Percentiles rank a stretch among this genome's conserved stretches.
phyloP scores from a whole-genome alignment of 1,140 invertebrate genomes.

The Holotrichia oblita region DNA sequence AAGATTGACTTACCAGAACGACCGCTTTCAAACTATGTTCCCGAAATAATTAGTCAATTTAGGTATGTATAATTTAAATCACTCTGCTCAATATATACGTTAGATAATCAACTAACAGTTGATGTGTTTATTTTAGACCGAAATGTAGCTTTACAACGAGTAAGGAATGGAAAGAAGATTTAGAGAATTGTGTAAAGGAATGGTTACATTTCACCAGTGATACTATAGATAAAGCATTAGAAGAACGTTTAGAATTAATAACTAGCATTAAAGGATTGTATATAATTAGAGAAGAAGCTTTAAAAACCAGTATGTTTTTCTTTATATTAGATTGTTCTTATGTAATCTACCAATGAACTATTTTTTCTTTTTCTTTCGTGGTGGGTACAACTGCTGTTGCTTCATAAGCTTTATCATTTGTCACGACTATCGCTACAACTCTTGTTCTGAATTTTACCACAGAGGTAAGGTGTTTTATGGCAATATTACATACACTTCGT shows the following conservation, averaged over 20 bases:
- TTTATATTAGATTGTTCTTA: not conserved
- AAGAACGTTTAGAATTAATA: constrained; percentile 62
- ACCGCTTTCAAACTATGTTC: constrained; percentile 62
- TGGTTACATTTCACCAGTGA: constrained; percentile 63
- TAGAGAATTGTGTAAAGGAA: constrained; percentile 43
- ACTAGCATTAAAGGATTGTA: constrained; percentile 66
- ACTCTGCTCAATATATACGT: too few species aligned
- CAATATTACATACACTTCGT: too few species aligned
- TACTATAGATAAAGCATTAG: constrained; percentile 60
- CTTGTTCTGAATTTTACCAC: too few species aligned
- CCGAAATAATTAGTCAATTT: constrained; percentile 63
- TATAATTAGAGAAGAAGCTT: constrained; percentile 65
- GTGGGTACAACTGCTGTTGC: too few species aligned
- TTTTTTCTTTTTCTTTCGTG: too few species aligned
- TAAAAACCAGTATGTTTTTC: constrained; percentile 58
- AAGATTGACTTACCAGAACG: constrained; percentile 63
- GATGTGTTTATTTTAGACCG: constrained; percentile 51
- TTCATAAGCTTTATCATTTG: too few species aligned
- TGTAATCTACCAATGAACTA: not conserved
- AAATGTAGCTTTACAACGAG: constrained; percentile 47
- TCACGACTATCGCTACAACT: too few species aligned
- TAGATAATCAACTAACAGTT: too few species aligned
- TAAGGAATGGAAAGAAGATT: constrained; percentile 23
- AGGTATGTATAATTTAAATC: constrained; percentile 51
- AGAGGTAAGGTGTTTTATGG: too few species aligned